A percentile compares a stretch with the other conserved stretches of the same genome.
Conservation (phyloP, 2,888 invertebrate genomes). For the Calameuta filiformis region DNA sequence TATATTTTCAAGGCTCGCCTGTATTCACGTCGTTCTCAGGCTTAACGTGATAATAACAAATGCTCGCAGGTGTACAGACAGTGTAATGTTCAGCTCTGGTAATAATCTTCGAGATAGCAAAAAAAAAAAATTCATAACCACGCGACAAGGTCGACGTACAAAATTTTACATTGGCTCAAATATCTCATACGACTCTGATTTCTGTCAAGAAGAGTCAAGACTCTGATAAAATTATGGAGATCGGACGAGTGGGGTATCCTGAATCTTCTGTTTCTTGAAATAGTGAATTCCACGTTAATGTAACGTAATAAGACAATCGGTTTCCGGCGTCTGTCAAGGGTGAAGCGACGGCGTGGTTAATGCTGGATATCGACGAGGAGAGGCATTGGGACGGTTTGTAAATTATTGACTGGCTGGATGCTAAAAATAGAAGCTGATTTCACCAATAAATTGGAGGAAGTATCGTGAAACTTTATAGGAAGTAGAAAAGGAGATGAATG, state of each 20-base stretch:
- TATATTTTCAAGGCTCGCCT: background rate
- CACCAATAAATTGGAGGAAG: background rate
- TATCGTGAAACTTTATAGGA: background rate
- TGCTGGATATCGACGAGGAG: background rate
- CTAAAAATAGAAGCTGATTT: constrained; percentile 6
- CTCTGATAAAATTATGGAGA: background rate
- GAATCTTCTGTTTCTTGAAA: background rate
- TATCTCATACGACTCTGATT: background rate
- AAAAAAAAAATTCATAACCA: background rate
- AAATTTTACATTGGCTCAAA: background rate
- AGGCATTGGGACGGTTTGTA: background rate
- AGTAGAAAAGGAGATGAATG: background rate
- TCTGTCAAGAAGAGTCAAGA: background rate
- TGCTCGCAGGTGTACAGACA: background rate
- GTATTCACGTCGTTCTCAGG: background rate
- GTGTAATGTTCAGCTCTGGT: background rate
- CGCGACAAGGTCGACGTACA: background rate
- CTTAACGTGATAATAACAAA: background rate
- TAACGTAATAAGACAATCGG: background rate
- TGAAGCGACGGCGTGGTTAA: background rate
- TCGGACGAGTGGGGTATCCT: background rate
- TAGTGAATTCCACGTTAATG: background rate
- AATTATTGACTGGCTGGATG: background rate
- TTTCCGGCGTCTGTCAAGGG: background rate
- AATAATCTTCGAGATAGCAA: no score